Conservation (phyloP, 2,888 invertebrate genomes). For the Xestobium rufovillosum region DNA sequence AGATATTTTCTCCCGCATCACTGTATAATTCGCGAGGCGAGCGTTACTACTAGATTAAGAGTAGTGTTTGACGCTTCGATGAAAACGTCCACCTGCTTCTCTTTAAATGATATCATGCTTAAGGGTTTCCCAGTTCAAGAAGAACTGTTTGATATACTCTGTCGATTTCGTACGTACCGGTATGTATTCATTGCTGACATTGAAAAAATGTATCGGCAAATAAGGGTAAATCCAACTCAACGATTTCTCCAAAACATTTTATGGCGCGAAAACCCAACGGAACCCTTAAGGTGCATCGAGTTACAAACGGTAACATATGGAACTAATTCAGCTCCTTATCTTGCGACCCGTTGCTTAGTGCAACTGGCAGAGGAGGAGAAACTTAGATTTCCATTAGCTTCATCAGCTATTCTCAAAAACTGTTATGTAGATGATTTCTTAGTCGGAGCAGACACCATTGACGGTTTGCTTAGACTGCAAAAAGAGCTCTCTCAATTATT, state of each 20-base stretch:
- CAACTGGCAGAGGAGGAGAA: slow-evolving; percentile 12
- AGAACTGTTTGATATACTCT: slow-evolving; percentile 16
- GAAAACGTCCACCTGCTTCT: slow-evolving; percentile 10
- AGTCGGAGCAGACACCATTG: slow-evolving; percentile 1
- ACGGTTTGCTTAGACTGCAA: slow-evolving; percentile 9
- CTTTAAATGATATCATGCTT: slow-evolving; percentile 18
- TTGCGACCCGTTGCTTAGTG: slow-evolving; percentile 13
- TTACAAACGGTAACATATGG: slow-evolving; percentile 19
- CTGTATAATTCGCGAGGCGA: slow-evolving; percentile 13
- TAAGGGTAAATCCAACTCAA: slow-evolving; percentile 13
- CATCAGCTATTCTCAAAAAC: slow-evolving; percentile 5
- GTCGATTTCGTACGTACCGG: slow-evolving; percentile 6
- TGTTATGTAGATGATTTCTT: slow-evolving; percentile 10
- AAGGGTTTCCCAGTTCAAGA: slow-evolving; percentile 17
- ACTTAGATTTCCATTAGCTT: slow-evolving; percentile 5
- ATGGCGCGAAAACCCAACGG: slow-evolving; percentile 16
- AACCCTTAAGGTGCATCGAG: slow-evolving; percentile 16
- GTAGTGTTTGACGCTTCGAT: slow-evolving; percentile 18
- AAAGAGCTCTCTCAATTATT: slow-evolving; percentile 11
- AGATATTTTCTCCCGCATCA: too few species aligned
- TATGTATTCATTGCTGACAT: slow-evolving; percentile 16
- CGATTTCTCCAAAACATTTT: slow-evolving; percentile 18
- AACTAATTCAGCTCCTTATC: slow-evolving; percentile 16
- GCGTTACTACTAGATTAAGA: slow-evolving; percentile 14
- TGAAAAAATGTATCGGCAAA: slow-evolving; percentile 20